A percentile compares a stretch with the other conserved stretches of the same genome.
Evolutionary conservation across 2,113 vertebrate species (phyloP).

Genomic region (Ptychochromis oligacanthus): DNA sequence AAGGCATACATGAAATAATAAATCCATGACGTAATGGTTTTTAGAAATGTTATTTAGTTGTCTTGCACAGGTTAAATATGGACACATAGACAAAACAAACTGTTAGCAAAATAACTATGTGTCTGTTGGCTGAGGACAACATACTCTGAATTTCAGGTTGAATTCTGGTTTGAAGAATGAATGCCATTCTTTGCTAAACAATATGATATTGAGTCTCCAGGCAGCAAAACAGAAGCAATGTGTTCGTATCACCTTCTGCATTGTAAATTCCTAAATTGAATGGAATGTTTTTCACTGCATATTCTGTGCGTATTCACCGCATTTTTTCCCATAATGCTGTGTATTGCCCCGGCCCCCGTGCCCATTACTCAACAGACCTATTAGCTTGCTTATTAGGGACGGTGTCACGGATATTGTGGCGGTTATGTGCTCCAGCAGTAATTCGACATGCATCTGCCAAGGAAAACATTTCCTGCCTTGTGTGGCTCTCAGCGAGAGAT

Average conservation of each 20-base stretch:
- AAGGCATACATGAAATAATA: constrained; percentile 44
- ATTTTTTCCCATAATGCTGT: constrained; percentile 68
- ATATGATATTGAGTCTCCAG: constrained; percentile 63
- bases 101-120: constrained; percentile 11
- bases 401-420: constrained; percentile 63
- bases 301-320: constrained; percentile 45
- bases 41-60: constrained; percentile 45
- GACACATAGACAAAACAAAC: constrained; percentile 61
- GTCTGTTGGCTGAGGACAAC: constrained; percentile 28
- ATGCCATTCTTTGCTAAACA: constrained; percentile 64
- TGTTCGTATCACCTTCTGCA: constrained; percentile 40
- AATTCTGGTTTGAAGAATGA: constrained; percentile 58
- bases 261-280: constrained; percentile 58
- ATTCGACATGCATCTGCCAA: constrained; percentile 79
- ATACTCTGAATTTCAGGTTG: constrained; percentile 61
- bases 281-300: constrained; percentile 60
- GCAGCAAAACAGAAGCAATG: constrained; percentile 57
- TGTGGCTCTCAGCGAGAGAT: constrained; percentile 57
- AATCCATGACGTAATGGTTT: constrained; percentile 23
- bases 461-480: constrained; percentile 78
- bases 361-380: constrained; percentile 62
- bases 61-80: constrained; percentile 43
- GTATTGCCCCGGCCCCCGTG: constrained; percentile 39
- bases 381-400: constrained; percentile 68
- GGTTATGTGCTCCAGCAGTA: constrained; percentile 59